Percentiles rank a stretch among this genome's conserved stretches.
phyloP scores from a whole-genome alignment of 2,113 vertebrate genomes.

The Myotis davidii region DNA sequence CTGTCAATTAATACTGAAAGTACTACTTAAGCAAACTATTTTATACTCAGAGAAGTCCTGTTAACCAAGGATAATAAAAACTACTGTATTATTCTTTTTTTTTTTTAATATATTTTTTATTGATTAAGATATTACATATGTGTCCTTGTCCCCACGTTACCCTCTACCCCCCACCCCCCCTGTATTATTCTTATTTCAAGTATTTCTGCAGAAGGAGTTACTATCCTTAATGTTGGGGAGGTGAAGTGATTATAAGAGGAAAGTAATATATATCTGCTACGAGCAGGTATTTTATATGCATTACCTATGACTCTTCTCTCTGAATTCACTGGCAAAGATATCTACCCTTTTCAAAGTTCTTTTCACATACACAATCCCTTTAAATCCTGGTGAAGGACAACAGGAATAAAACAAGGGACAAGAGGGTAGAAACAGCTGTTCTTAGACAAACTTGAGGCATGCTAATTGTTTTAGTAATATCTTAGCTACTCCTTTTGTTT shows the following conservation, averaged over 20 bases:
- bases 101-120: no score
- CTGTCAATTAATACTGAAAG: constrained; percentile 17
- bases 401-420: background rate
- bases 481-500: background rate
- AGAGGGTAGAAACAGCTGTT: background rate
- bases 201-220: background rate
- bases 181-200: background rate
- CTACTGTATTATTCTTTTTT: background rate
- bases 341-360: background rate
- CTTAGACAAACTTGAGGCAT: background rate
- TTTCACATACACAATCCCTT: background rate
- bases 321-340: background rate
- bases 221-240: background rate
- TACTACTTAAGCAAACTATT: background rate
- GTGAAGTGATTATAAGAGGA: background rate
- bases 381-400: background rate
- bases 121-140: no score
- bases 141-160: no score
- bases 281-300: background rate
- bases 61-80: background rate
- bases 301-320: background rate
- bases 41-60: background rate
- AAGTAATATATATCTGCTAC: background rate
- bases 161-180: no score
- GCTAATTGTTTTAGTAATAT: background rate